phyloP scores from a whole-genome alignment of 2,888 invertebrate species.

The Glyphotaelius pellucidus region DNA sequence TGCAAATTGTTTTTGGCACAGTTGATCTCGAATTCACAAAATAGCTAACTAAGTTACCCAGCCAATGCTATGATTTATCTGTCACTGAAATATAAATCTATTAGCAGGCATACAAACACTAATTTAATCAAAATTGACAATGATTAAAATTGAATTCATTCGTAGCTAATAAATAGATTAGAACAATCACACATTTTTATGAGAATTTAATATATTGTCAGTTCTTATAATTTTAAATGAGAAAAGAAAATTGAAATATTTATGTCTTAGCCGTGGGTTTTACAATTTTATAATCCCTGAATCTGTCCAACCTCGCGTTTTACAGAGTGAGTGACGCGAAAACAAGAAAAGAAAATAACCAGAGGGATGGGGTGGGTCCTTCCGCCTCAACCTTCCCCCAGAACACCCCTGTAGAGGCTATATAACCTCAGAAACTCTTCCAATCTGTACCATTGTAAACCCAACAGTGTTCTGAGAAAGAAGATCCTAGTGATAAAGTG shows the following conservation, averaged over 20 bases:
- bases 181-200: neutral
- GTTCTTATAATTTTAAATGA: neutral
- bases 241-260: neutral
- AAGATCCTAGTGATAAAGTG: neutral
- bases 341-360: constrained; percentile 38
- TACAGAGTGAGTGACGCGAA: constrained; percentile 45
- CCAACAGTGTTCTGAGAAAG: neutral
- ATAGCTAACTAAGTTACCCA: neutral
- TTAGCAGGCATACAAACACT: neutral
- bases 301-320: neutral
- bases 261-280: neutral
- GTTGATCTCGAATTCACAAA: neutral
- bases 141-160: neutral
- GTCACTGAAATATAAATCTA: neutral
- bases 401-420: constrained; percentile 28
- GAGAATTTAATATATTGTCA: neutral
- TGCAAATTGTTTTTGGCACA: no score
- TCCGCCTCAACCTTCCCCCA: neutral
- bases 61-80: neutral
- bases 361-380: constrained; percentile 27
- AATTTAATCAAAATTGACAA: no score
- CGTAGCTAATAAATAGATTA: no score
- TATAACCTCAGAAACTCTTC: constrained; percentile 31
- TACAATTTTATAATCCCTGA: neutral
- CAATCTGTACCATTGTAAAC: constrained; percentile 27